Conservation (phyloP, 2,888 invertebrate species). For the Luffia ferchaultella region DNA sequence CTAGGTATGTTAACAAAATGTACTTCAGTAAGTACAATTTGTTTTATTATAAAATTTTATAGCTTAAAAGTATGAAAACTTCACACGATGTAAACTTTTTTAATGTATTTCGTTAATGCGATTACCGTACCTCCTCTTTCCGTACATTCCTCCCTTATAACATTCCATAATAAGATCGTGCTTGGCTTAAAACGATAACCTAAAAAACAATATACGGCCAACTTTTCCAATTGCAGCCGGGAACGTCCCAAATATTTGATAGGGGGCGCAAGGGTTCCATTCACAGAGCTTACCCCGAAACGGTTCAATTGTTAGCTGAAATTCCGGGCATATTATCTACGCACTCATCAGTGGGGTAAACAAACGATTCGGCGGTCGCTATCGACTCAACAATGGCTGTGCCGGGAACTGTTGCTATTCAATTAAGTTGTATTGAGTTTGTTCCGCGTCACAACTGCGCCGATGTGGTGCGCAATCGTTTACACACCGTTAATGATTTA, state of each 20-base stretch:
- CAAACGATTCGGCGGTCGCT: conserved; percentile 7
- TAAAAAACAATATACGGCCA: neutral
- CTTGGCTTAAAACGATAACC: no score
- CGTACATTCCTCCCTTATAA: no score
- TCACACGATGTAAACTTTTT: no score
- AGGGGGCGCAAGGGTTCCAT: no score
- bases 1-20: no score
- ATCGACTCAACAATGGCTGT: neutral
- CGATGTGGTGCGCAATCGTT: neutral
- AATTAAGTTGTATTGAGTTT: neutral
- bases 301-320: conserved; percentile 12
- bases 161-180: no score
- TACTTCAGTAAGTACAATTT: no score
- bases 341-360: conserved; percentile 10
- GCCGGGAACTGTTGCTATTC: neutral
- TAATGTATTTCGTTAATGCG: no score
- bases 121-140: no score
- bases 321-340: conserved; percentile 12
- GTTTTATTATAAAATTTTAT: no score
- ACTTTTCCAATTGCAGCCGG: neutral
- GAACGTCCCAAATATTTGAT: neutral
- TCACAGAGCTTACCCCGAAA: neutral
- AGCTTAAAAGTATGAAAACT: no score
- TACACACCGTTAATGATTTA: no score
- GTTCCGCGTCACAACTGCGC: neutral